Percentiles rank a stretch among this genome's conserved stretches.
These are phyloP conservation scores for Sympetrum striolatum DNA, from an alignment of 2,888 invertebrate genomes.

Conservation along the genomic window DNA sequence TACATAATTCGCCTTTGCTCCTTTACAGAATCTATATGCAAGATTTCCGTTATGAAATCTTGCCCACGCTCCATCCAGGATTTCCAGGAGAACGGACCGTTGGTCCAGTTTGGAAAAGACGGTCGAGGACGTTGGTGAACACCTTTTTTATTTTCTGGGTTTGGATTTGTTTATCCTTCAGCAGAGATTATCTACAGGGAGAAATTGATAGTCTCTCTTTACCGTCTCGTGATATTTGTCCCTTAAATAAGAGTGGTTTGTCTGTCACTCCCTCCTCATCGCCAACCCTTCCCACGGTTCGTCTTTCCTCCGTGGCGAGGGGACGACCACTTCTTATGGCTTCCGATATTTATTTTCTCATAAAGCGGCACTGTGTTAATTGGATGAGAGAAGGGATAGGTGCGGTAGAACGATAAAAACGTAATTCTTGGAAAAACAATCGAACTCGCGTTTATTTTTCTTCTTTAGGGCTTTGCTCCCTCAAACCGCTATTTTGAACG, in stretches of 20 bases:
- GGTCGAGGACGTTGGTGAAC: too few relatives aligned
- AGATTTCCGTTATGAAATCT: too few relatives aligned
- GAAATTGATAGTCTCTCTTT: too few relatives aligned
- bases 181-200: too few relatives aligned
- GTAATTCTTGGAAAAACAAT: constrained; percentile 1
- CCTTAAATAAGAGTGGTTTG: not conserved
- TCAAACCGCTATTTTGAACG: not conserved
- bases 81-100: too few relatives aligned
- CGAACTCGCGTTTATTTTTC: not conserved
- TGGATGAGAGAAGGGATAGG: constrained; percentile 8
- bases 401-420: constrained; percentile 38
- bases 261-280: not conserved
- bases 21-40: too few relatives aligned
- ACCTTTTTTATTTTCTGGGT: too few relatives aligned
- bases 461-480: not conserved
- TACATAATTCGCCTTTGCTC: too few relatives aligned
- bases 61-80: too few relatives aligned
- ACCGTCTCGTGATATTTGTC: not conserved
- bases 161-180: too few relatives aligned
- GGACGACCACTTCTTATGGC: not conserved
- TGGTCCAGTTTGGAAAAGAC: too few relatives aligned
- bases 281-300: not conserved
- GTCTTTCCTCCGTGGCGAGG: not conserved
- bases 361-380: constrained; percentile 17
- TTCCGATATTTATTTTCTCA: constrained; percentile 27